Evolutionary conservation across 2,888 invertebrate species (phyloP), one percentile per base, ranked within the genome.

Genomic region (Caenorhabditis becei): DNA sequence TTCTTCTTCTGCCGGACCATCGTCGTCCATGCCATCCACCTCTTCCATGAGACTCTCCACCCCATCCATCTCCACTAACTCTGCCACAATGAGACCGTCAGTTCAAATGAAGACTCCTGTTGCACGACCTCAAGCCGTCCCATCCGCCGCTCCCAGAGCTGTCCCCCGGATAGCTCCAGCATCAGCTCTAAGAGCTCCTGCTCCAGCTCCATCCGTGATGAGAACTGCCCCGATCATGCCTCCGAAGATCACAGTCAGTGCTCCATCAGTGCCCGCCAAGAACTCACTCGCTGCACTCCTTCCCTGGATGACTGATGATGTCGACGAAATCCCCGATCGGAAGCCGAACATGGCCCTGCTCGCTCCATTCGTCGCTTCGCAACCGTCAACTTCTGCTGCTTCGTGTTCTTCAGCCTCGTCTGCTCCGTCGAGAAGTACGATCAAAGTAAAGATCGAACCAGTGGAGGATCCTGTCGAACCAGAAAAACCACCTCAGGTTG

Each of bases 281-380:
- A n/a, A n/a, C n/a, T n/a, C n/a, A n/a, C n/a, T n/a, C n/a, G n/a
- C 71, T 2, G 56, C 71, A 4, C 20, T 81, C 5, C 56, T 67
- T n/a, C 81, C 81, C 7, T 71, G 77, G 77, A 49, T 77, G 26
- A 51, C 61, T 8, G 66, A 54, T 2, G 37, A 49, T 3, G 28
- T 24, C 0, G 69, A 35, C 5, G 58, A 62, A 14, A 56, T 26
- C 16, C 10, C 24, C 20, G 54, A 65, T 5, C 51, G 37, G 32
- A 66, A 59, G 24, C 18, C 16, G 20, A 77, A 63, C 44, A n/a
- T 41, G 8, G 41, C 41, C 16, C 16, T 41, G 41, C 41, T 41
- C 10, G 16, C 35, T 26, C 16, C 72, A 26, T 44, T 32, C 24
- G 20, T 41, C 10, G 5, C 35, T 35, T 35, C 35, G 35, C 7